A percentile compares a stretch with the other conserved stretches of the same genome.
These are phyloP conservation scores for Formica exsecta DNA, from an alignment of 1,140 invertebrate genomes.

Conservation along the genomic window DNA sequence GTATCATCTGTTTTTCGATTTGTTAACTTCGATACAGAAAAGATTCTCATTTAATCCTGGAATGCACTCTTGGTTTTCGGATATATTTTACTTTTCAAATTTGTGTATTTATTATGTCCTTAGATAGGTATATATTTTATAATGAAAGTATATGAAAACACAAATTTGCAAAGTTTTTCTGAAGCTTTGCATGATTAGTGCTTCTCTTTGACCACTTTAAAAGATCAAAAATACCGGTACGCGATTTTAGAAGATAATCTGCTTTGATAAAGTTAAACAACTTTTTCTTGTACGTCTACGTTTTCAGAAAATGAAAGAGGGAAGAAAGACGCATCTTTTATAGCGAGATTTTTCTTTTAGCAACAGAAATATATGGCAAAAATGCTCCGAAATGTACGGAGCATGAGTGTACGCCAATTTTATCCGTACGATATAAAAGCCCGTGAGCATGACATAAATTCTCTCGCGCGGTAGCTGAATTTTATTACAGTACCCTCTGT, in stretches of 20 bases:
- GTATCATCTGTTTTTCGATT: background rate
- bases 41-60: background rate
- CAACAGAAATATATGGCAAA: slow-evolving; percentile 14
- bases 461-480: background rate
- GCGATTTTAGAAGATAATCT: background rate
- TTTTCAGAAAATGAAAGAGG: slow-evolving; percentile 14
- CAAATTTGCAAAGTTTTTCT: background rate
- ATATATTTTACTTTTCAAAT: background rate
- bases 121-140: background rate
- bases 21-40: background rate
- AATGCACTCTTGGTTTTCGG: background rate
- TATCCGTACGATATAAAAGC: background rate
- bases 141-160: slow-evolving; percentile 12
- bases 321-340: background rate
- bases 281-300: background rate
- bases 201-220: background rate
- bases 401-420: background rate
- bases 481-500: slow-evolving; percentile 10
- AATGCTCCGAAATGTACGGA: background rate
- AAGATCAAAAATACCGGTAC: background rate
- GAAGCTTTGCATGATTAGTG: background rate
- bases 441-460: background rate
- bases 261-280: slow-evolving; percentile 27
- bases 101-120: background rate
- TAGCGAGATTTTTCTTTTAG: background rate